Evolutionary conservation across 2,888 invertebrate genomes (phyloP), one percentile per base, ranked within the genome.

Genomic region (Zhengitettix transpicula): DNA sequence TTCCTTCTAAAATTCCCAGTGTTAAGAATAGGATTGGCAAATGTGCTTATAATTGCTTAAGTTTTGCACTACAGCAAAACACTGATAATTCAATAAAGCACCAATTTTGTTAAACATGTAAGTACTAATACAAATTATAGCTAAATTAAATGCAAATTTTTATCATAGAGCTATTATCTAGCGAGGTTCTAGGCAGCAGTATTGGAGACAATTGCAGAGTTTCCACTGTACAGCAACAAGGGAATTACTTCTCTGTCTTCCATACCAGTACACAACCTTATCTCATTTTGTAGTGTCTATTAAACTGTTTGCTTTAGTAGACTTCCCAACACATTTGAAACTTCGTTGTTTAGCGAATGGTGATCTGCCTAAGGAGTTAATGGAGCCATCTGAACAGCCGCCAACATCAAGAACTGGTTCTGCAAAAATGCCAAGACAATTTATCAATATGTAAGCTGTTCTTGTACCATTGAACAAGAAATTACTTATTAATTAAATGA

Each of bases 281-380:
- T 60, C 60, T 62, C 62, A 62, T 58, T 62, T 62, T 47, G 56
- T 14, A 40, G 54, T 51, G n/a, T 59, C 58, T 55, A 55, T 44
- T 11, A 40, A 56, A 51, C 51, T 55, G 7, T 47, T 57, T 10
- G 47, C 42, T 56, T 56, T 61, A 51, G 44, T 57, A 42, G 55
- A 55, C 52, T 59, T 60, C 16, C 60, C 55, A 51, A 64, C 63
- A 57, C 65, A 65, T 66, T 74, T 73, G 61, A 73, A 67, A 62
- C 73, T 73, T 54, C 74, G 71, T 65, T 74, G 74, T 67, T 74
- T 75, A 61, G 70, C 70, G 64, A 73, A 72, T n/a, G 73, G 71
- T 40, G 72, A 67, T 17, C 74, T 68, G 51, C 74, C 72, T 51
- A 73, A 64, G 7, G 63, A 62, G 17, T 72, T 71, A 42, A 71